A percentile compares a stretch with the other conserved stretches of the same genome.
Conservation (phyloP, 2,113 vertebrate species). For the Grallaria varia region DNA sequence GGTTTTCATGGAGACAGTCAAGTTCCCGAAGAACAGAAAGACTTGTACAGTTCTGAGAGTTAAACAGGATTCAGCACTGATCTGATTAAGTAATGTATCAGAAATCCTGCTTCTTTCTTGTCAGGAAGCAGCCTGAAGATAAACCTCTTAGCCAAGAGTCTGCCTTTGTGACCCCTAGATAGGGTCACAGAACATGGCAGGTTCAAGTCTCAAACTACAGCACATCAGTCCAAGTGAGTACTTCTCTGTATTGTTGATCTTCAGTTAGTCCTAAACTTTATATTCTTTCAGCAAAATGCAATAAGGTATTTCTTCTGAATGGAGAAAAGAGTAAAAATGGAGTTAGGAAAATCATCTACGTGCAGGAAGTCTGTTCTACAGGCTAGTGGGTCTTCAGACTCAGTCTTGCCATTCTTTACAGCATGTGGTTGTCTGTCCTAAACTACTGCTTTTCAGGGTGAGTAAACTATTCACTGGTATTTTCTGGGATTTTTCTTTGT, state of each 20-base stretch:
- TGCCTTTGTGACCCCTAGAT: not conserved
- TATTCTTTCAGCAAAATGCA: not conserved
- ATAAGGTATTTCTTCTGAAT: not conserved
- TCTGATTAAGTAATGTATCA: not conserved
- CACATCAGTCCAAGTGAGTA: not conserved
- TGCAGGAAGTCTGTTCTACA: not conserved
- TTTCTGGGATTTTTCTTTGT: not conserved
- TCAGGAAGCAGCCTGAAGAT: not conserved
- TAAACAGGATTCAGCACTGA: not conserved
- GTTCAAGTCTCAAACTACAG: not conserved
- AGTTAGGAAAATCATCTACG: rapidly evolving
- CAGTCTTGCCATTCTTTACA: not conserved
- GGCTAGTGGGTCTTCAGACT: not conserved
- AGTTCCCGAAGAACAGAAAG: not conserved
- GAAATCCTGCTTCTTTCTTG: not conserved
- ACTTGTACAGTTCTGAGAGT: not conserved
- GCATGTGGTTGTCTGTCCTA: not conserved
- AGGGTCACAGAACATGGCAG: not conserved
- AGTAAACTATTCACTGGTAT: not conserved
- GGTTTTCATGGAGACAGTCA: not conserved
- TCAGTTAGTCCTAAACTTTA: not conserved
- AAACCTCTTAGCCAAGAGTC: not conserved
- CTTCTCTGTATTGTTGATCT: not conserved
- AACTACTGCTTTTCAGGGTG: not conserved
- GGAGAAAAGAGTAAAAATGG: not conserved